phyloP scores from a whole-genome alignment of 2,888 invertebrate genomes.

The Lampropteryx suffumata region DNA sequence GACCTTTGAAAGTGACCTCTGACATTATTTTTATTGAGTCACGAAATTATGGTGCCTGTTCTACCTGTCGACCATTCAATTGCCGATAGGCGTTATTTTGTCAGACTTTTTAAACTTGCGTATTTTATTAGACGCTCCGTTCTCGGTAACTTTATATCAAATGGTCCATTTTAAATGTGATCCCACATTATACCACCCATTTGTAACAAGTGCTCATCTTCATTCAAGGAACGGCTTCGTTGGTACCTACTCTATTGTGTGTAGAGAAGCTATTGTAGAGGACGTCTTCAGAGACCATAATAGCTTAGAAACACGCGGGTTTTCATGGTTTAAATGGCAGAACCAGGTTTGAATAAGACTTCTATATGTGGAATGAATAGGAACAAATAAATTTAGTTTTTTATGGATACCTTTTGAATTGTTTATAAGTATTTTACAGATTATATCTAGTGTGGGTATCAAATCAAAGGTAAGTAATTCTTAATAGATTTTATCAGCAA shows the following conservation, averaged over 20 bases:
- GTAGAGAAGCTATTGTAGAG: conserved; percentile 31
- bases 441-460: too few relatives aligned
- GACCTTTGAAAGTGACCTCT: conserved; percentile 15
- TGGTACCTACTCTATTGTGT: conserved; percentile 56
- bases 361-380: neutral
- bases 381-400: neutral
- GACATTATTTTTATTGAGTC: conserved; percentile 16
- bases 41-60: conserved; percentile 8
- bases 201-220: conserved; percentile 13
- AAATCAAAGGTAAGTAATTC: too few relatives aligned
- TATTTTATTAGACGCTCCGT: too few relatives aligned
- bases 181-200: conserved; percentile 2
- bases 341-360: neutral
- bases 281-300: conserved; percentile 16
- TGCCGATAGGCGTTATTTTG: too few relatives aligned
- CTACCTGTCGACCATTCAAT: too few relatives aligned
- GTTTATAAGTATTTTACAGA: too few relatives aligned
- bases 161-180: neutral
- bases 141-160: too few relatives aligned
- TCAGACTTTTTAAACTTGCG: too few relatives aligned
- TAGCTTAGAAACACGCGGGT: conserved; percentile 1
- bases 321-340: conserved; percentile 1
- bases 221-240: conserved; percentile 37
- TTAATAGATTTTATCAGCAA: too few relatives aligned
- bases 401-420: too few relatives aligned